These are phyloP conservation scores for Cerastis rubricosa DNA, from an alignment of 2,888 invertebrate species.

Conservation along the genomic window DNA sequence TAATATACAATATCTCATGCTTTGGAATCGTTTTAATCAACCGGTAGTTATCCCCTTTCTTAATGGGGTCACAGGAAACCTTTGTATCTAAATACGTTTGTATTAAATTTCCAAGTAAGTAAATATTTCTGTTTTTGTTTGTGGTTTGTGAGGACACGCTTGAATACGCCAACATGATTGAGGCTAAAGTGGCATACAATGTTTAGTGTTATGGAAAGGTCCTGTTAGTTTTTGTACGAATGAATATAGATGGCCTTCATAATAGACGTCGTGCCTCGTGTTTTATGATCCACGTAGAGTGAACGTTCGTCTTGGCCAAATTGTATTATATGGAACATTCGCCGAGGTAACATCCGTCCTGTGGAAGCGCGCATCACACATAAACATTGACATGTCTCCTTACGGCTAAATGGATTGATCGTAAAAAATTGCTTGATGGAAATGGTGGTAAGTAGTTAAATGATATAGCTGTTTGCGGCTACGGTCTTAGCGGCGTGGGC, in stretches of 20 bases:
- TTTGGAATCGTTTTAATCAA: constrained; percentile 1
- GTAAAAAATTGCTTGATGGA: constrained; percentile 67
- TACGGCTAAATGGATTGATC: constrained; percentile 68
- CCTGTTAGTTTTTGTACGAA: constrained; percentile 71
- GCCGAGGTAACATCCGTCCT: constrained; percentile 55
- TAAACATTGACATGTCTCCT: constrained; percentile 53
- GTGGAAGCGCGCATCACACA: constrained; percentile 56
- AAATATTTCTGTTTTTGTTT: constrained; percentile 38
- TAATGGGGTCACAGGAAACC: constrained; percentile 11
- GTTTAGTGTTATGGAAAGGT: constrained; percentile 70
- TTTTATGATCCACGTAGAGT: constrained; percentile 76
- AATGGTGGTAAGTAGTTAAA: constrained; percentile 62
- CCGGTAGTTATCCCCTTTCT: neutral
- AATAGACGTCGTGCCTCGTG: constrained; percentile 66
- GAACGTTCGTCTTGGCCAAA: constrained; percentile 78
- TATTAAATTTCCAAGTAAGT: constrained; percentile 28
- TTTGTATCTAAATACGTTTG: neutral
- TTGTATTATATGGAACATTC: constrained; percentile 77
- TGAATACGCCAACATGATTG: constrained; percentile 32
- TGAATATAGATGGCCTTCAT: constrained; percentile 73
- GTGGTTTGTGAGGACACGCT: constrained; percentile 22
- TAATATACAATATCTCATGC: neutral
- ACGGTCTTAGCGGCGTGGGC: constrained; percentile 69
- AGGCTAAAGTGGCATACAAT: constrained; percentile 55
- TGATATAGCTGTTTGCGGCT: constrained; percentile 68